Base-by-base conservation (phyloP, 2,888 invertebrate species). In the Lycocerus yunnanus region DNA sequence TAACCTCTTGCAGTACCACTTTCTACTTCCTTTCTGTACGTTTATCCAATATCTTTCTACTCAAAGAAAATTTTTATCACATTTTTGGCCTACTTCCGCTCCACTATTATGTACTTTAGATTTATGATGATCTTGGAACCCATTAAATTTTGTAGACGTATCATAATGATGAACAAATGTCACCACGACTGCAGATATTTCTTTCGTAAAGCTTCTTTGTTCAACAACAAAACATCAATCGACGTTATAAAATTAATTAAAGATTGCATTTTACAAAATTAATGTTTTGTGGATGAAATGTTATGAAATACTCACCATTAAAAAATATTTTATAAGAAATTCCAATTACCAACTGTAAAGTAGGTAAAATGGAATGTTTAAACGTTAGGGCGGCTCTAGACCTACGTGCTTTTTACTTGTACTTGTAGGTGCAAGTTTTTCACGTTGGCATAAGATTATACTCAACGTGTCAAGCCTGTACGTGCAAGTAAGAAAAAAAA, bases 161-260 rank as follows among this genome's bases (percentile, higher is more conserved):
- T 69, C 73, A 69, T 69, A 69, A 59, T 60, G 71, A 15, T 63
- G 68, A 68, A 58, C 63, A 69, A 63, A 63, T 63, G 61, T 69
- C 59, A 60, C 77, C 78, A 78, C 79, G 78, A 79, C 79, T 78
- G 79, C 78, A 80, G 75, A 69, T 58, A 59, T 71, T 68, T 71
- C 43, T 43, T 43, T 43, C 2, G n/a, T n/a, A 43, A n/a, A 43
- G 43, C 43, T 72, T 77, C 18, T 16, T 63, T 16, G 61, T 18
- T 73, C 75, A 76, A 72, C 60, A 66, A 74, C 73, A 69, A 72
- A 78, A 70, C 76, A 71, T 75, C 69, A 15, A 63, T 43, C n/a
- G 43, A 6, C 43, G 43, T 43, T 43, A n/a, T 1, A 43, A 43
- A 43, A 43, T 43, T 43, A 43, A 43, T 43, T 43, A n/a, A 43